phyloP scores from a whole-genome alignment of 2,888 invertebrate genomes.

The Rhogogaster chlorosoma region DNA sequence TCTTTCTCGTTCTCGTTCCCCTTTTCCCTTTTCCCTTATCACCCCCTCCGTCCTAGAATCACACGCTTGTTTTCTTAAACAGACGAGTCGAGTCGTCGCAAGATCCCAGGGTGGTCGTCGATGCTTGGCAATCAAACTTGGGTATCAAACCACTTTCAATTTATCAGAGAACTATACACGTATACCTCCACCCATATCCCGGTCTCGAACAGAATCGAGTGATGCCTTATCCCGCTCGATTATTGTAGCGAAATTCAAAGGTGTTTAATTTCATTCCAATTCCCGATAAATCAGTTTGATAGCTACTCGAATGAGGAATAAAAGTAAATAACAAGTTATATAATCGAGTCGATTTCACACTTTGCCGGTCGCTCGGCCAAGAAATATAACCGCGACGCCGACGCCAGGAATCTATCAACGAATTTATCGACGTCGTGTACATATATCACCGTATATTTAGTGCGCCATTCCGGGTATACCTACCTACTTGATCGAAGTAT shows the following conservation, averaged over 20 bases:
- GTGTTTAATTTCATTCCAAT: neutral
- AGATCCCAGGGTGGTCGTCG: neutral
- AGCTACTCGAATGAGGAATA: neutral
- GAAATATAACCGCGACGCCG: neutral
- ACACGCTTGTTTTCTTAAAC: neutral
- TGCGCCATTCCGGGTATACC: neutral
- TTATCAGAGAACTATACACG: neutral
- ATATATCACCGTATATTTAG: neutral
- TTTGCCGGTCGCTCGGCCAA: neutral
- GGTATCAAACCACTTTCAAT: slow-evolving; percentile 5
- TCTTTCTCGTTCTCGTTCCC: neutral
- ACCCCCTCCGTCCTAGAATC: neutral
- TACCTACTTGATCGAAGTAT: neutral
- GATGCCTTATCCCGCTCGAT: neutral
- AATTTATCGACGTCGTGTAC: neutral
- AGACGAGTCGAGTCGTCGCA: neutral
- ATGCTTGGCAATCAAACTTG: slow-evolving; percentile 8
- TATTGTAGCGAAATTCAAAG: neutral
- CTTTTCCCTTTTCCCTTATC: neutral
- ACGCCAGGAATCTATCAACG: neutral
- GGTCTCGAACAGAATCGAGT: neutral
- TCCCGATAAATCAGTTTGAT: neutral
- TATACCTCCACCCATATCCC: neutral
- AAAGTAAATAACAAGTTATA: slow-evolving; percentile 5
- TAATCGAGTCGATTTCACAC: slow-evolving; percentile 28